Evolutionary conservation across 1,140 invertebrate species (phyloP).

Genomic region (Matsumurasca onukii): DNA sequence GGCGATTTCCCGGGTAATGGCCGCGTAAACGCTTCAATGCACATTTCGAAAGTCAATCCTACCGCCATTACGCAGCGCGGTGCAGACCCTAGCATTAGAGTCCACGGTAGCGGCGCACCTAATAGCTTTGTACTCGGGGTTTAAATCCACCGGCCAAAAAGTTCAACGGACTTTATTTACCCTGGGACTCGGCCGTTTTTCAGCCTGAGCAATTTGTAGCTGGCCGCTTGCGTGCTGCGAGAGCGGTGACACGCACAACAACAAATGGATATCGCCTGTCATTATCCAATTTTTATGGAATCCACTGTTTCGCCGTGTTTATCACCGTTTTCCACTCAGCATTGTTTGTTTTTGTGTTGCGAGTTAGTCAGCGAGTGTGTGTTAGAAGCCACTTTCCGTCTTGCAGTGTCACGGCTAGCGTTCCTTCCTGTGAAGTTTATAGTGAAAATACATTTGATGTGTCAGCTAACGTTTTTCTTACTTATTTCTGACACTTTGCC

Average conservation of each 20-base stretch:
- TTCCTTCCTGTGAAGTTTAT: too few relatives aligned
- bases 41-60: constrained; percentile 1
- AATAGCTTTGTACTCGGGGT: constrained; percentile 20
- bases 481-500: too few relatives aligned
- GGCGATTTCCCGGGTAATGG: background rate
- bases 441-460: too few relatives aligned
- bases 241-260: background rate
- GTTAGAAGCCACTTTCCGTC: too few relatives aligned
- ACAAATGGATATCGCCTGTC: constrained; percentile 22
- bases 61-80: background rate
- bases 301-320: constrained; percentile 21
- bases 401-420: too few relatives aligned
- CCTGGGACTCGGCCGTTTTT: background rate
- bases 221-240: background rate
- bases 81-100: background rate
- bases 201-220: background rate
- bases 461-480: too few relatives aligned
- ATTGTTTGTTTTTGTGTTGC: background rate
- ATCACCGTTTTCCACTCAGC: background rate
- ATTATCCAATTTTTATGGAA: constrained; percentile 27
- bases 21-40: background rate
- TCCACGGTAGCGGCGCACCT: constrained; percentile 3
- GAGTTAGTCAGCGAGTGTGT: too few relatives aligned
- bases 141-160: constrained; percentile 13
- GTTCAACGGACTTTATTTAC: constrained; percentile 11